A percentile compares a stretch with the other conserved stretches of the same genome.
Evolutionary conservation across 2,797 vertebrate species (phyloP).

Genomic region (Catamblyrhynchus diadema): DNA sequence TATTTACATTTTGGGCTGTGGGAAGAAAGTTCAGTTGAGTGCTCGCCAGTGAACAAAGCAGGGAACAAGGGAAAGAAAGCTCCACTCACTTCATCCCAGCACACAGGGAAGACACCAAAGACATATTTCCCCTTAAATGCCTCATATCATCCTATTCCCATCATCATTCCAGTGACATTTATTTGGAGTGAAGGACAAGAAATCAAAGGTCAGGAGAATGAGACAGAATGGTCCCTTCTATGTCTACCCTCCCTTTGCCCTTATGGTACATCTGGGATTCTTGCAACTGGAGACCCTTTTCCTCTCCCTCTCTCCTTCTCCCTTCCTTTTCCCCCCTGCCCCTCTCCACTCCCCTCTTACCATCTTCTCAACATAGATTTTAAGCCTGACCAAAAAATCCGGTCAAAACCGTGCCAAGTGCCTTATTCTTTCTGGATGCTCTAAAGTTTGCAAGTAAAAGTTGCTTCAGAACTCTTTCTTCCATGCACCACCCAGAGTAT

Average conservation of each 20-base stretch:
- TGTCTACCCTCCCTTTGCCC: neutral
- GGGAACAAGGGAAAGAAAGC: neutral
- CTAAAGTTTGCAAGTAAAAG: neutral
- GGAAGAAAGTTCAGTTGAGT: neutral
- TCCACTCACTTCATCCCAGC: neutral
- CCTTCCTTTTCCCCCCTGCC: rapidly evolving
- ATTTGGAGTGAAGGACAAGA: neutral
- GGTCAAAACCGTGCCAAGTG: neutral
- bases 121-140: neutral
- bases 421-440: neutral
- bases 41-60: neutral
- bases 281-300: neutral
- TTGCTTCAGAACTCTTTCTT: neutral
- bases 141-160: neutral
- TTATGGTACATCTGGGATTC: neutral
- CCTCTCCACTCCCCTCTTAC: neutral
- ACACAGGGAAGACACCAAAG: neutral
- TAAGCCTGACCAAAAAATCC: neutral
- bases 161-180: neutral
- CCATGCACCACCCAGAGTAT: rapidly evolving
- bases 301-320: neutral
- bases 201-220: neutral
- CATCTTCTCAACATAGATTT: neutral
- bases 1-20: neutral
- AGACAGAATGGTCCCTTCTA: neutral